A percentile compares a stretch with the other conserved stretches of the same genome.
phyloP scores from a whole-genome alignment of 2,113 vertebrate genomes.

The Bubo bubo region DNA sequence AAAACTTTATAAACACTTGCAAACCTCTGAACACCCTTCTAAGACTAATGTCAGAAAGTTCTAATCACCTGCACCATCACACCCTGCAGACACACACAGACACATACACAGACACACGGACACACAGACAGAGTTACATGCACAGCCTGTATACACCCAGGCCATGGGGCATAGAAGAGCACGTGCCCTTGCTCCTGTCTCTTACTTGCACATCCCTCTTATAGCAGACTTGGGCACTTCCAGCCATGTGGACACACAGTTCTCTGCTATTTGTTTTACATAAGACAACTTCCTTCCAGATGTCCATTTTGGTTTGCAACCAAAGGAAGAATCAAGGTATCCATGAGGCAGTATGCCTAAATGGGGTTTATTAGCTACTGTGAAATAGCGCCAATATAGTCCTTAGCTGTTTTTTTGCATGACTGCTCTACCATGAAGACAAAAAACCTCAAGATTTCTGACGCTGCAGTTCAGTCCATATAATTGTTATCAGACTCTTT shows the following conservation, averaged over 20 bases:
- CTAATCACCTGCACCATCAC: background rate
- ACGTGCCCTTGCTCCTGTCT: background rate
- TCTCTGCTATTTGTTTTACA: background rate
- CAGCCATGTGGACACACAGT: accelerated
- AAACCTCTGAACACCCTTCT: background rate
- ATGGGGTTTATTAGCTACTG: background rate
- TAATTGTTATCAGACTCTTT: background rate
- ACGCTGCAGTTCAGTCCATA: background rate
- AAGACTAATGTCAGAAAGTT: background rate
- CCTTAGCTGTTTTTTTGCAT: background rate
- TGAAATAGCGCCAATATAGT: background rate
- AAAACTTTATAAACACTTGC: background rate
- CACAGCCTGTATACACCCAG: too few species aligned
- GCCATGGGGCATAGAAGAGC: background rate
- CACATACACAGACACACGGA: background rate
- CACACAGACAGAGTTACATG: background rate
- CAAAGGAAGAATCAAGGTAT: background rate
- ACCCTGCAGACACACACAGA: background rate
- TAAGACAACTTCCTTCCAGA: background rate
- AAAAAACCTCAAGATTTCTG: background rate
- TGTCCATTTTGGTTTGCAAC: background rate
- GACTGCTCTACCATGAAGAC: background rate
- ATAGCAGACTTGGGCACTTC: background rate
- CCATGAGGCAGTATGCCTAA: accelerated
- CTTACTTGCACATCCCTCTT: background rate